Evolutionary conservation across 2,797 vertebrate genomes (phyloP), one percentile per base, ranked within the genome.

Genomic region (Anguilla obscura): DNA sequence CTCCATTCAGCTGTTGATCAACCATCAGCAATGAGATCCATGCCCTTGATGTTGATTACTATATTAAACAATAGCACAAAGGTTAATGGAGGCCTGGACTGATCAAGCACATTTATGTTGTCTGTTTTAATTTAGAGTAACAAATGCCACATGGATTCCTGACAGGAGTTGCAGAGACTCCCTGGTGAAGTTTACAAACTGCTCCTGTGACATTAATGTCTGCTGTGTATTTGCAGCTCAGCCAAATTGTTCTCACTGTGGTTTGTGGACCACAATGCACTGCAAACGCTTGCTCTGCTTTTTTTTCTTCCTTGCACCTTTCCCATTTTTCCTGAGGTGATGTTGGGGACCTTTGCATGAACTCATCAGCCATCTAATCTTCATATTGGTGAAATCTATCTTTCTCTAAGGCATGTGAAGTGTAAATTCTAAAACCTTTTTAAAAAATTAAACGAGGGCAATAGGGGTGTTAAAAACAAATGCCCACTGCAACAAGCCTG

Each of bases 221-320:
- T 89, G 60, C 60, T 8, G 3, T 3, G 10, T 63, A 1, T 63
- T 87, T 83, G 86, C 63, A 56, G 36, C 36, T 87, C 66, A 85
- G 82, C 63, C 80, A 71, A 69, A 90, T 87, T 87, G 80, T 88
- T 87, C 50, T 86, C 66, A 66, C 60, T 69, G 87, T 9, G 63
- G 86, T 27, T 9, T 58, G 50, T 71, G 80, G 79, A 84, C 85
- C 85, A 85, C 21, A 33, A 74, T 86, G 45, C 85, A 69, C 40
- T 71, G 24, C 36, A 50, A 74, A 52, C 0, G 27, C 45, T 52
- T 2, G 36, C 45, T 82, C 5, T 9, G 36, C 58, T 58, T 12
- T 45, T 50, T 30, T 82, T 71, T 27, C 50, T 71, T 69, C 18
- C 45, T 18, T n/a, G 85, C 63, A 83, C 66, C 69, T 71, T 40